Evolutionary conservation across 2,888 invertebrate species (phyloP).

Genomic region (Heliconius aoede): DNA sequence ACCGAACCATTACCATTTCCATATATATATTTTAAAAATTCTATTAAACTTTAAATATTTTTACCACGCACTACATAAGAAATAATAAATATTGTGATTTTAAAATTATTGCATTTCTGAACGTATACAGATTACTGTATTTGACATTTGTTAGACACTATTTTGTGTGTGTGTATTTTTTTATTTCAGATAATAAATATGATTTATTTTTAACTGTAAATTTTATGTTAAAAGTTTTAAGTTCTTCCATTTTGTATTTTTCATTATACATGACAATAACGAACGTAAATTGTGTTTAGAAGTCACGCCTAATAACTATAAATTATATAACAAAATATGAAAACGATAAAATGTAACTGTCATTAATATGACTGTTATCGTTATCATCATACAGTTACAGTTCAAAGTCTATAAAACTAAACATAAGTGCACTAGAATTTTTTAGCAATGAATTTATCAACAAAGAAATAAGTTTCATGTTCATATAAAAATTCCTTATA

Average conservation of each 20-base stretch:
- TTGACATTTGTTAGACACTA: background rate
- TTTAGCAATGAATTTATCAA: background rate
- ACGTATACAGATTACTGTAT: too few relatives aligned
- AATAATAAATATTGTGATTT: too few relatives aligned
- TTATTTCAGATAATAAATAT: background rate
- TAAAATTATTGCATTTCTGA: too few relatives aligned
- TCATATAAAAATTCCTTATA: background rate
- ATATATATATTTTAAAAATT: too few relatives aligned
- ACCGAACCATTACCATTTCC: too few relatives aligned
- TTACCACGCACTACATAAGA: too few relatives aligned
- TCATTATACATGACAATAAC: background rate
- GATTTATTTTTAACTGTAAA: background rate
- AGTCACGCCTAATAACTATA: constrained; percentile 2
- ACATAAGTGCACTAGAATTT: background rate
- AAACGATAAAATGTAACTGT: background rate
- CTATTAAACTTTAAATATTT: too few relatives aligned
- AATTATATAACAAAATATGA: background rate
- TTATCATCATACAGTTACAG: background rate
- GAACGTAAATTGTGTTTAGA: background rate
- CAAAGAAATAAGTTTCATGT: constrained; percentile 1
- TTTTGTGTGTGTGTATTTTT: background rate
- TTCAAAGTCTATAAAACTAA: background rate
- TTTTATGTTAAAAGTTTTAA: background rate
- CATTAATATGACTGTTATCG: background rate
- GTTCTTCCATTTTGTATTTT: background rate